phyloP scores from a whole-genome alignment of 2,888 invertebrate genomes.

The Pachymerium ferrugineum region DNA sequence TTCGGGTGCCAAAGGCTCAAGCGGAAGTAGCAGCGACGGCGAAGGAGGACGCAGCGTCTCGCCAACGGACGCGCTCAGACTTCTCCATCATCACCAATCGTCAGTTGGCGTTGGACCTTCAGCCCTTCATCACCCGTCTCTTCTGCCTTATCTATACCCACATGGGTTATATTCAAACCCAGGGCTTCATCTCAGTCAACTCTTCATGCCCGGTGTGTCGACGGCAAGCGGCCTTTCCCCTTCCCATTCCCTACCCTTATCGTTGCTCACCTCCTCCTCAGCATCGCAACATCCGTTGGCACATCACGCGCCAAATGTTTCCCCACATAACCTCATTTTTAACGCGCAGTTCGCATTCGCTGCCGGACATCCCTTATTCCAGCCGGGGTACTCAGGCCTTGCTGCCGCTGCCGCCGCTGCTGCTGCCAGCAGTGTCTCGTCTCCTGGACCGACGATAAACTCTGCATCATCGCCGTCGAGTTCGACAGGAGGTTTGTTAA shows the following conservation, averaged over 20 bases:
- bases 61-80: conserved; percentile 34
- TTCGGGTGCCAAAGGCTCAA: conserved; percentile 35
- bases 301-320: conserved; percentile 55
- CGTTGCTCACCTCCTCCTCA: conserved; percentile 43
- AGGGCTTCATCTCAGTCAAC: conserved; percentile 34
- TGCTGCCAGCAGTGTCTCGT: conserved; percentile 32
- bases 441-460: conserved; percentile 1
- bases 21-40: conserved; percentile 38
- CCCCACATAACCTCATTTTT: conserved; percentile 75
- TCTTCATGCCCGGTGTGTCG: conserved; percentile 36
- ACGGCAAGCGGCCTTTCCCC: conserved; percentile 36
- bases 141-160: conserved; percentile 87
- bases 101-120: conserved; percentile 69
- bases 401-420: conserved; percentile 39
- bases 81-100: conserved; percentile 35
- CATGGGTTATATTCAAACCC: conserved; percentile 73
- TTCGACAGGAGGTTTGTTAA: conserved; percentile 46
- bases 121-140: conserved; percentile 69
- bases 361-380: conserved; percentile 74
- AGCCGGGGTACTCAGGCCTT: conserved; percentile 57
- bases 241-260: conserved; percentile 42
- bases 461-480: conserved; percentile 39
- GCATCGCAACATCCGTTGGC: conserved; percentile 38
- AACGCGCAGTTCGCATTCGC: conserved; percentile 83
- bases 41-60: conserved; percentile 40